A percentile compares a stretch with the other conserved stretches of the same genome.
phyloP scores from a whole-genome alignment of 2,113 vertebrate genomes.

The Pomatostomus ruficeps region DNA sequence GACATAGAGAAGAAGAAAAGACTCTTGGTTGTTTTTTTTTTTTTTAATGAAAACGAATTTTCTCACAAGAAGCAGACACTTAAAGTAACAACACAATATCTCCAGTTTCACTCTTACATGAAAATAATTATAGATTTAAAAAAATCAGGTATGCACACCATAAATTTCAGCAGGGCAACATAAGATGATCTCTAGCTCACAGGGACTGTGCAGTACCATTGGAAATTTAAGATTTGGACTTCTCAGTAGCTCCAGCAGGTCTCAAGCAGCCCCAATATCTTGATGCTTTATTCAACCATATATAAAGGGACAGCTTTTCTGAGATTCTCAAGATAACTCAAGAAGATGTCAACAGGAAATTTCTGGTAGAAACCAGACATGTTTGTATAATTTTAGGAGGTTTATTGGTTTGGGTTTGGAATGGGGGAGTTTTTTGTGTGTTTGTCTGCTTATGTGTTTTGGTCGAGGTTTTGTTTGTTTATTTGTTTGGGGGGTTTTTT shows the following conservation, averaged over 20 bases:
- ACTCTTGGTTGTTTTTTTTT: background rate
- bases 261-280: background rate
- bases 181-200: background rate
- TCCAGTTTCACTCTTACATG: background rate
- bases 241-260: background rate
- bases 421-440: background rate
- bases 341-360: background rate
- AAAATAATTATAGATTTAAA: background rate
- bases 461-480: background rate
- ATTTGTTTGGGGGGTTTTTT: background rate
- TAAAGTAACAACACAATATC: background rate
- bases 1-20: background rate
- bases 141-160: background rate
- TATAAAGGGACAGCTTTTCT: background rate
- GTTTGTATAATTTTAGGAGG: background rate
- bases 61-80: background rate
- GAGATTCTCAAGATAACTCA: background rate
- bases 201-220: background rate
- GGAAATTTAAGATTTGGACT: background rate
- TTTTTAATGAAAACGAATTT: background rate
- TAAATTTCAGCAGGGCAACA: background rate
- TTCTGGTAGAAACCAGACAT: background rate
- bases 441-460: background rate
- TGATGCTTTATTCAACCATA: background rate
- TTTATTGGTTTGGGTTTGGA: background rate